Evolutionary conservation across 2,888 invertebrate genomes (phyloP).

Genomic region (Agrochola macilenta): DNA sequence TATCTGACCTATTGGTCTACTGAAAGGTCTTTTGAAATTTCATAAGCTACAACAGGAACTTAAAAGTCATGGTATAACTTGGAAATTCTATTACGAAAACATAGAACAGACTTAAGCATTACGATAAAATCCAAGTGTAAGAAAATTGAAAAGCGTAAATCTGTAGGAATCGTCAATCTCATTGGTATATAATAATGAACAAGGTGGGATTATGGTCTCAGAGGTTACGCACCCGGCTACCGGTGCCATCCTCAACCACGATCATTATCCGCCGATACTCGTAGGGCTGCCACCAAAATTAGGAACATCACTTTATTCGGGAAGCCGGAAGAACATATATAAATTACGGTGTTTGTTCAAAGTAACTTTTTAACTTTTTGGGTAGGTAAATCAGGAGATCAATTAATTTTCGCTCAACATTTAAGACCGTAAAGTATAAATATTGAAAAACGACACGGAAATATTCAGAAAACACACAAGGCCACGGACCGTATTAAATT

Average conservation of each 20-base stretch:
- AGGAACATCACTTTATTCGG: background rate
- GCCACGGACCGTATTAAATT: constrained; percentile 34
- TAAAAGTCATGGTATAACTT: background rate
- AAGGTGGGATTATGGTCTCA: constrained; percentile 82
- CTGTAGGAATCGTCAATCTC: constrained; percentile 76
- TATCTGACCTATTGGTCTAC: background rate
- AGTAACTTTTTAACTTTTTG: background rate
- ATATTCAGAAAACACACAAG: constrained; percentile 9
- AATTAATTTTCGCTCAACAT: background rate
- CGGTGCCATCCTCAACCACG: constrained; percentile 65
- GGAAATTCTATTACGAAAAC: background rate
- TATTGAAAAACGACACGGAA: background rate
- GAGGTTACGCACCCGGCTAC: constrained; percentile 76
- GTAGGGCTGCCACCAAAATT: constrained; percentile 67
- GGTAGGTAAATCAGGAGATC: background rate
- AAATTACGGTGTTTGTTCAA: background rate
- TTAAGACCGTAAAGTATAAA: background rate
- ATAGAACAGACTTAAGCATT: background rate
- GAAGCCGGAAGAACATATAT: background rate
- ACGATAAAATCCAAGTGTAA: constrained; percentile 17
- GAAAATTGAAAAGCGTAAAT: constrained; percentile 75
- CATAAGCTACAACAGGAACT: background rate
- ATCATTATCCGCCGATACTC: constrained; percentile 68
- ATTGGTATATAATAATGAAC: constrained; percentile 87
- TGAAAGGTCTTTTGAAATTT: background rate